Evolutionary conservation across 2,113 vertebrate genomes (phyloP), one percentile per base, ranked within the genome.

Genomic region (Seriola dumerili): DNA sequence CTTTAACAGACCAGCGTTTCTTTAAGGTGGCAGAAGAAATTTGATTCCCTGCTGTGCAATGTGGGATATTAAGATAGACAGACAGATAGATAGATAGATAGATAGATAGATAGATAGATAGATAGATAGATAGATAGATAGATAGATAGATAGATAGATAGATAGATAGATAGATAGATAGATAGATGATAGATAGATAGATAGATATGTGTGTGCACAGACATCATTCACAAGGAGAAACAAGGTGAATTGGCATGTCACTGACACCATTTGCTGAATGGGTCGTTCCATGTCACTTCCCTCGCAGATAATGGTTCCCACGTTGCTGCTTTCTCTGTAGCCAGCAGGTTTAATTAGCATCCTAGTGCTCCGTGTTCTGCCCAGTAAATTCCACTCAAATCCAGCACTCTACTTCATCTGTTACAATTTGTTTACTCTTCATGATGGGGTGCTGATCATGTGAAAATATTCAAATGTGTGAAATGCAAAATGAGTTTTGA

Each of bases 381-480:
- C 40, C 54, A 81, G 52, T 86, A 58, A 80, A 78, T 62, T 69
- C 75, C 82, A 74, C 55, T 83, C 83, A 58, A 58, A 46, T n/a
- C 68, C 69, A 40, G 40, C 8, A 5, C 55, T 34, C 54, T 25
- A 13, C 66, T 46, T 73, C 75, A 84, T 87, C 74, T 44, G 62
- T 69, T 61, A n/a, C 36, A 19, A 21, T 50, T 66, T 42, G 67
- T 42, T 42, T 57, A 62, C 38, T 72, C 55, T 3, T 78, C 62
- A 5, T 6, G 4, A 64, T 13, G 64, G 42, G 12, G 42, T 54
- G 19, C 12, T 50, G 66, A 21, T 54, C 65, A 11, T 59, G 62
- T 63, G 50, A 72, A 48, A 19, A 54, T 72, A 21, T 61, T 54
- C 16, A 1, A 68, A 72, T 23, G 42, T 50, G 36, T 44, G 29